phyloP scores from a whole-genome alignment of 2,113 vertebrate genomes.

The Mesoclemmys tuberculata region DNA sequence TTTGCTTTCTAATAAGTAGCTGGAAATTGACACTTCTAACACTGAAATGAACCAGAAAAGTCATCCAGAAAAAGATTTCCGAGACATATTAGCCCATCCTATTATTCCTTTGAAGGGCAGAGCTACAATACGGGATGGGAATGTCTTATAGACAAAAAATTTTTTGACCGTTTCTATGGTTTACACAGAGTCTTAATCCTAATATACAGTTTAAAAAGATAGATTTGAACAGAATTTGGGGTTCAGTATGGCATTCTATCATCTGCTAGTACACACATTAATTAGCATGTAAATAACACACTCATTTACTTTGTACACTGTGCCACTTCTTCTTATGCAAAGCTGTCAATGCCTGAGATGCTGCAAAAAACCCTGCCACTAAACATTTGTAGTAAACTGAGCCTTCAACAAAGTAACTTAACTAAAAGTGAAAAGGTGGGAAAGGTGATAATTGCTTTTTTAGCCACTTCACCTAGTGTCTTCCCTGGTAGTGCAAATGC shows the following conservation, averaged over 20 bases:
- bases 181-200: neutral
- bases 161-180: neutral
- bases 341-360: slow-evolving; percentile 70
- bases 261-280: slow-evolving; percentile 68
- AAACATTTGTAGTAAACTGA: slow-evolving; percentile 72
- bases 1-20: neutral
- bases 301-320: slow-evolving; percentile 58
- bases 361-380: slow-evolving; percentile 63
- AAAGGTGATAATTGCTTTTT: slow-evolving; percentile 51
- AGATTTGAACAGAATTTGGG: slow-evolving; percentile 51
- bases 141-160: neutral
- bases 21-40: neutral
- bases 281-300: slow-evolving; percentile 76
- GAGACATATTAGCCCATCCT: neutral
- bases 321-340: slow-evolving; percentile 67
- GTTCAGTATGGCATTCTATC: slow-evolving; percentile 64
- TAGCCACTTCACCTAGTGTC: neutral
- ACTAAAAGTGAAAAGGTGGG: slow-evolving; percentile 57
- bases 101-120: slow-evolving; percentile 25
- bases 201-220: slow-evolving; percentile 36
- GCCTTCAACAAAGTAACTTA: slow-evolving; percentile 67
- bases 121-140: neutral
- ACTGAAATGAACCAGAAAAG: neutral
- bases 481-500: slow-evolving; percentile 14
- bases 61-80: slow-evolving; percentile 21